Evolutionary conservation across 1,140 invertebrate genomes (phyloP), one percentile per base, ranked within the genome.

Genomic region (Stegodyphus mimosarum): DNA sequence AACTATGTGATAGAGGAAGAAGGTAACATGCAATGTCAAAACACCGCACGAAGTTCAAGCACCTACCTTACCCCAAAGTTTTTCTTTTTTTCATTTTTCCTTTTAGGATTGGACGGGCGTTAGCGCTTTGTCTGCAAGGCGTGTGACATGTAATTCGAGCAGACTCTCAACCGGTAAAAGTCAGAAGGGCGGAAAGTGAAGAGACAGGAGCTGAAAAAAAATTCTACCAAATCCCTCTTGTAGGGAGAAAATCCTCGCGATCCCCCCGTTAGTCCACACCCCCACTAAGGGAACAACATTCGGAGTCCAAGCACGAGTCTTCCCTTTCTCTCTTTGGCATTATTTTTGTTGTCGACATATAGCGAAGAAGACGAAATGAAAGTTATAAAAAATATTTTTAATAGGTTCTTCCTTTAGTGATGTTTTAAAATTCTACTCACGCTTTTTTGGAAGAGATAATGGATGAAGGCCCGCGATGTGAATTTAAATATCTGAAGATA

Each of bases 121-220:
- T 49, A 11, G 66, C 13, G 78, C 53, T 81, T 64, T 72, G 78
- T 63, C 78, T 18, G n/a, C 10, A 72, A 53, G 60, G 63, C 80
- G 33, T 66, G 71, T 83, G 80, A 74, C 80, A 74, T 83, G 80
- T 83, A 83, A 83, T 83, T 83, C 71, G 33, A 83, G 51, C 60
- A 66, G 66, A 80, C 55, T 63, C 80, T 71, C 49, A 66, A 60
- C 80, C 52, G 66, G 78, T 74, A 83, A 83, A 83, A 83, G 80
- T 83, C 72, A 83, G 71, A 50, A 72, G 55, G n/a, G 80, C 50
- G 71, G 70, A 83, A 83, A 83, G 80, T 67, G 72, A 83, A 83
- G 80, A 64, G 63, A 48, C 55, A 52, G 50, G 33, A 33, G 33
- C 33, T 33, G 53, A 48, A 83, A 74, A 83, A 66, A 79, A 53